Percentiles rank a stretch among this genome's conserved stretches.
Evolutionary conservation across 2,888 invertebrate species (phyloP).

Genomic region (Chaetogeoica ovagalla): DNA sequence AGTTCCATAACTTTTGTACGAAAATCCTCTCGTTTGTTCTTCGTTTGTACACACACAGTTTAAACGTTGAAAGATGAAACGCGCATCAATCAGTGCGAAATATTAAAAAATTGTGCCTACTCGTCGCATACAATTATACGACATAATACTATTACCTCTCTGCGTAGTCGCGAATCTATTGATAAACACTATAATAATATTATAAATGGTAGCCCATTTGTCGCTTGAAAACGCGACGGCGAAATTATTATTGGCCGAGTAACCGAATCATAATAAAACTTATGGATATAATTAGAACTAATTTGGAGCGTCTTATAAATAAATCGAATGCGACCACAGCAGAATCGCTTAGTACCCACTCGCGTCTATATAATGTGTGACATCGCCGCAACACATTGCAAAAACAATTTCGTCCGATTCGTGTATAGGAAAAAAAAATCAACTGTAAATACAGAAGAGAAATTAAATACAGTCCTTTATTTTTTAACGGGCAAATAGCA

Average conservation of each 20-base stretch:
- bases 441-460: background rate
- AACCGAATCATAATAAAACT: conserved; percentile 21
- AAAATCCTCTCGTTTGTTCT: too few relatives aligned
- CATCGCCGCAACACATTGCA: background rate
- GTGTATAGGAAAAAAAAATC: background rate
- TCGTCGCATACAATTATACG: too few relatives aligned
- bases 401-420: background rate
- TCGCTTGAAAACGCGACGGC: background rate
- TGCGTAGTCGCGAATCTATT: background rate
- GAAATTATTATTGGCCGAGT: conserved; percentile 19
- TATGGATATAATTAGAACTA: conserved; percentile 31
- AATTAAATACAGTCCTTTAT: background rate
- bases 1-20: too few relatives aligned
- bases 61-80: too few relatives aligned
- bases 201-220: too few relatives aligned
- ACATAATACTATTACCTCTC: too few relatives aligned
- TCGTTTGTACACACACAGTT: too few relatives aligned
- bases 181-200: background rate
- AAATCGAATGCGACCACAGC: background rate
- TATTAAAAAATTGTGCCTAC: too few relatives aligned
- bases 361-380: background rate
- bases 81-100: too few relatives aligned
- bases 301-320: conserved; percentile 25
- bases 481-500: background rate
- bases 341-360: background rate